Evolutionary conservation across 1,140 invertebrate species (phyloP).

Genomic region (Ips nitidus): DNA sequence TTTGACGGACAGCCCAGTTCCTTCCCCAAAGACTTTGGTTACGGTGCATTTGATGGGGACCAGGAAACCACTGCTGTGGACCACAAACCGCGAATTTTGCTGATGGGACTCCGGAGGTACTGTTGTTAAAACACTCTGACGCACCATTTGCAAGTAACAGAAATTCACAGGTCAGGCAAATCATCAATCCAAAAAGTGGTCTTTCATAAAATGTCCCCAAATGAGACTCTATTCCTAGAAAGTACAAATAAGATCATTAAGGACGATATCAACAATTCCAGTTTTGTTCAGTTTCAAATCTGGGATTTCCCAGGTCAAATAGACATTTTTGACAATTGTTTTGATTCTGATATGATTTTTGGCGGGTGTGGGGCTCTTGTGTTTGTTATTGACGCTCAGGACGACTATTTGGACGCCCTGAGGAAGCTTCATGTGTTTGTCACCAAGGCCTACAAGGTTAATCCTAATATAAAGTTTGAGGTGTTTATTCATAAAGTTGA

Average conservation of each 20-base stretch:
- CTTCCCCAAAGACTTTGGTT: constrained; percentile 92
- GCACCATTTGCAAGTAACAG: background rate
- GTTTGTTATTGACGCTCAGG: constrained; percentile 98
- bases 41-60: constrained; percentile 82
- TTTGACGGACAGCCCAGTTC: constrained; percentile 63
- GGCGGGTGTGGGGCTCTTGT: constrained; percentile 93
- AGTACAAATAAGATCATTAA: constrained; percentile 98
- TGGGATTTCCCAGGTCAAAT: constrained; percentile 99
- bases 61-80: constrained; percentile 59
- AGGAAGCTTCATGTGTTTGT: constrained; percentile 91
- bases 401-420: constrained; percentile 96
- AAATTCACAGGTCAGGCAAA: constrained; percentile 86
- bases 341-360: constrained; percentile 95
- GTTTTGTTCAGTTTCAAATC: constrained; percentile 99
- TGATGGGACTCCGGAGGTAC: constrained; percentile 91
- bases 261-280: constrained; percentile 95
- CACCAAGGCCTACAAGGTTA: constrained; percentile 93
- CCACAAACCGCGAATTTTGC: constrained; percentile 87
- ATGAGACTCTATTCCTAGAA: constrained; percentile 98
- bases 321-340: constrained; percentile 94
- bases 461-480: constrained; percentile 97
- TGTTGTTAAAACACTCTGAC: constrained; percentile 7
- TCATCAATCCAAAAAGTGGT: constrained; percentile 99
- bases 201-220: constrained; percentile 99
- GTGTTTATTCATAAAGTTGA: constrained; percentile 99